A percentile compares a stretch with the other conserved stretches of the same genome.
Evolutionary conservation across 2,113 vertebrate species (phyloP).

Genomic region (Motacilla alba): DNA sequence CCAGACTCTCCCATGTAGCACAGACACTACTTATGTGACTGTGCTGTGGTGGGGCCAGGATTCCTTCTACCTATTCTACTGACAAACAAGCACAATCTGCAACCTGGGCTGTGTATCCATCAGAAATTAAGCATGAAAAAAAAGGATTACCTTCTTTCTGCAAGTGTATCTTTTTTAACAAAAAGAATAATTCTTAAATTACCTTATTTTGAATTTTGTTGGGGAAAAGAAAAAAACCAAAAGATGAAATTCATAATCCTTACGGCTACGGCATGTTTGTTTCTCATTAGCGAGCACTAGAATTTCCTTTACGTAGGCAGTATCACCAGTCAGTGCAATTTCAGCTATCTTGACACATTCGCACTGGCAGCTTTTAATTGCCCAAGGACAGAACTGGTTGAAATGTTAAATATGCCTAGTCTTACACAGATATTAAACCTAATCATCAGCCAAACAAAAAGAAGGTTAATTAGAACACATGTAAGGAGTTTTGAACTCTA

Average conservation of each 20-base stretch:
- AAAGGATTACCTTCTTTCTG: not conserved
- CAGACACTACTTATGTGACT: not conserved
- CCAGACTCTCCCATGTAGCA: not conserved
- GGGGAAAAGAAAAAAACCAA: not conserved
- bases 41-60: not conserved
- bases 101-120: not conserved
- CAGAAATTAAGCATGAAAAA: not conserved
- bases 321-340: not conserved
- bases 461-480: constrained; percentile 42
- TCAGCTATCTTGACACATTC: not conserved
- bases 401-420: not conserved
- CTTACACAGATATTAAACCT: not conserved
- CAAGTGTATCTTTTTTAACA: not conserved
- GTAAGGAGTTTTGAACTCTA: constrained; percentile 12
- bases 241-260: not conserved
- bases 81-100: not conserved
- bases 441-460: constrained; percentile 38
- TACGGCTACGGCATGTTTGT: not conserved
- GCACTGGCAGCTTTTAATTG: not conserved
- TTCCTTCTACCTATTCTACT: not conserved
- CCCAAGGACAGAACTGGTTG: not conserved
- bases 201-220: not conserved
- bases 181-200: not conserved
- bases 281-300: not conserved
- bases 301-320: not conserved